Evolutionary conservation across 2,113 vertebrate species (phyloP).

Genomic region (Macrotus californicus): DNA sequence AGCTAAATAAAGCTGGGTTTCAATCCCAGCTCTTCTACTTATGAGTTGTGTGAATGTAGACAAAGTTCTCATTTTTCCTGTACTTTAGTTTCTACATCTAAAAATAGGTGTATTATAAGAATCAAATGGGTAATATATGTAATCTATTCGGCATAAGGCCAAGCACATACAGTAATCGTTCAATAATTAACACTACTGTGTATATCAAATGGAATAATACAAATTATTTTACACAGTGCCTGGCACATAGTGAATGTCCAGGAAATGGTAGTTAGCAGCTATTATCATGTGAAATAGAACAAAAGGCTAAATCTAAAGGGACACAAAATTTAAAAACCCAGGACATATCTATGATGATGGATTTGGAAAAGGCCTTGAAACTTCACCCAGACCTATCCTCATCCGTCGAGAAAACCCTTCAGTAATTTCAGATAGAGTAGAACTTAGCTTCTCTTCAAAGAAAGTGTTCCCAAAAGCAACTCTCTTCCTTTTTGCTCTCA

Average conservation of each 20-base stretch:
- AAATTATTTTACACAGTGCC: not conserved
- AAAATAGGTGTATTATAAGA: not conserved
- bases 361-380: conserved; percentile 7
- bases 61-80: not conserved
- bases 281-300: not conserved
- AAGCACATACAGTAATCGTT: not conserved
- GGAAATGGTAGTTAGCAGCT: not conserved
- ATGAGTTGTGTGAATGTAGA: not conserved
- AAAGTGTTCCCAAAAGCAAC: conserved; percentile 60
- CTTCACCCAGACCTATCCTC: not conserved
- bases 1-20: not conserved
- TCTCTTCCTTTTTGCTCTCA: conserved; percentile 61
- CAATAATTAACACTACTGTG: not conserved
- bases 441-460: conserved; percentile 59
- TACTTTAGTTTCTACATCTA: not conserved
- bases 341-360: not conserved
- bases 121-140: not conserved
- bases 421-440: conserved; percentile 36
- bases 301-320: not conserved
- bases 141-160: not conserved
- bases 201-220: not conserved
- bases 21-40: not conserved
- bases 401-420: conserved; percentile 22
- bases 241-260: not conserved
- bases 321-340: not conserved